These are phyloP conservation scores for Chloropsis cyanopogon DNA, from an alignment of 2,113 vertebrate species.

Conservation along the genomic window DNA sequence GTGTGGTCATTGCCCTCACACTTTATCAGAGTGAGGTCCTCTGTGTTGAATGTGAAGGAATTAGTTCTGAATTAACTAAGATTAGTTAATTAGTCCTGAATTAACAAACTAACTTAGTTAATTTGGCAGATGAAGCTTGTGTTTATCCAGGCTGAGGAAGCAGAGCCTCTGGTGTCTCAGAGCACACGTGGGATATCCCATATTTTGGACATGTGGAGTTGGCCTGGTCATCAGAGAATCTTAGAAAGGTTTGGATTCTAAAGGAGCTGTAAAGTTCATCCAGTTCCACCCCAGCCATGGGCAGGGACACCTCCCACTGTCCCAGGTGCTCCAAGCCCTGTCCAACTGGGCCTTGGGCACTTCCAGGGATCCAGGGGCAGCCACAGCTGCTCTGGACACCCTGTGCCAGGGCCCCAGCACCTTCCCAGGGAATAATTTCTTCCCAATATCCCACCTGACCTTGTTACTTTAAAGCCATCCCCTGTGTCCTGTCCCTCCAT, in stretches of 20 bases:
- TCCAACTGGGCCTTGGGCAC: background rate
- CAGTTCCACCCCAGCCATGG: fast-evolving
- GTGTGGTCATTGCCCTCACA: fast-evolving
- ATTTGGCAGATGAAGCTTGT: background rate
- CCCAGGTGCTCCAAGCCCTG: fast-evolving
- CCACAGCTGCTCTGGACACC: background rate
- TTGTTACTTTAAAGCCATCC: background rate
- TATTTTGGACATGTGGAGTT: background rate
- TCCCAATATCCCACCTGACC: background rate
- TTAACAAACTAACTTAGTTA: background rate
- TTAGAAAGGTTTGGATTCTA: background rate
- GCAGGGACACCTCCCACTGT: fast-evolving
- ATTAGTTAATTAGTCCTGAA: background rate
- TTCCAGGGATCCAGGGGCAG: background rate
- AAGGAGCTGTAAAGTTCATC: background rate
- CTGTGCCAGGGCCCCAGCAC: fast-evolving
- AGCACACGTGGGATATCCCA: fast-evolving
- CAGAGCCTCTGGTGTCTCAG: background rate
- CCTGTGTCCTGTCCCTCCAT: background rate
- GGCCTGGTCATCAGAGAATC: background rate
- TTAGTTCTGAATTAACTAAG: background rate
- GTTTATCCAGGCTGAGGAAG: background rate
- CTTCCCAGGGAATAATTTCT: background rate
- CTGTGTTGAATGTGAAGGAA: background rate
- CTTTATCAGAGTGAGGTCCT: background rate